Base-by-base conservation (phyloP, 2,113 vertebrate species). In the Mobula hypostoma region DNA sequence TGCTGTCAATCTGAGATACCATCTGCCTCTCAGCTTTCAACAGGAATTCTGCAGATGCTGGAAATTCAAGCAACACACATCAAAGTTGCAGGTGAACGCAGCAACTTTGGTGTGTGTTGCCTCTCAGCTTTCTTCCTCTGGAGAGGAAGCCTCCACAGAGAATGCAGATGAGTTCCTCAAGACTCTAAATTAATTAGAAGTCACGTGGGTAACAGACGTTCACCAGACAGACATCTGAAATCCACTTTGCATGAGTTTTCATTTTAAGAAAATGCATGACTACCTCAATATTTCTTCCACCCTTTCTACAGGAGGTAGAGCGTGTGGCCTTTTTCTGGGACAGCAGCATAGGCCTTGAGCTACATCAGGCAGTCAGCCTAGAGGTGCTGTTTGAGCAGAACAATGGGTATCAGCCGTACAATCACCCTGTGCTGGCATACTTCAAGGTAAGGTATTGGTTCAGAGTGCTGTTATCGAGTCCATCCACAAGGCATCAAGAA, bases 241-340 rank as follows among this genome's bases (percentile, higher is more conserved):
- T 74, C 40, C 48, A 29, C 80, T 48, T 48, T 48, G 48, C 48
- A 48, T 48, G 2, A 48, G n/a, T 90, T 66, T 66, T 68, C 32
- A 15, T 66, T 90, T 4, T 94, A 12, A 19, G 6, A 36, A n/a
- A 19, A 66, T 48, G 7, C 15, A 5, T 21, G 4, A 9, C 27
- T 7, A 29, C 66, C 63, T 61, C 61, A 68, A 15, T 66, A 29
- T 32, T 32, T n/a, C 32, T 82, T 17, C 27, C 58, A 36, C 0
- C 14, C 1, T n/a, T 90, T 7, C 70, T 24, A 24, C 94, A 94
- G 94, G 88, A 79, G n/a, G 56, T 91, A 11, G 94, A 94, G 17
- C 82, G 88, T 8, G 87, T 94, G 88, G 94, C 70, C 56, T 94
- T 94, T 40, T 88, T 94, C 70, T 94, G 94, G 94, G 94, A 94